phyloP scores from a whole-genome alignment of 2,113 vertebrate species.

The Strix uralensis region DNA sequence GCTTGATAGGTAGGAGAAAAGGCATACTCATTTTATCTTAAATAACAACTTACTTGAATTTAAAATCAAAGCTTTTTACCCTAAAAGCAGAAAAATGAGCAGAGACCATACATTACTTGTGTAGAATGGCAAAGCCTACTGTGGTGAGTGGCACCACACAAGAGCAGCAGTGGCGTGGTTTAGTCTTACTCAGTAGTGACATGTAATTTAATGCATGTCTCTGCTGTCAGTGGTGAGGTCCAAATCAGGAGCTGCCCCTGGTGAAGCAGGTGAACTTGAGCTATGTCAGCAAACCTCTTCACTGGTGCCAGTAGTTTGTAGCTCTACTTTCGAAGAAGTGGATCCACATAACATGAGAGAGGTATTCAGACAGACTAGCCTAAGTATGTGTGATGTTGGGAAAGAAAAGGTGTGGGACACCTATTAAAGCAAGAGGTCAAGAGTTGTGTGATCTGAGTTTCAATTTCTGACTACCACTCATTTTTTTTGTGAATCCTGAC shows the following conservation, averaged over 20 bases:
- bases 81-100: neutral
- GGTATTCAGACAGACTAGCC: neutral
- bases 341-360: neutral
- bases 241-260: neutral
- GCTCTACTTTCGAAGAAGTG: neutral
- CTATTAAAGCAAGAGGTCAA: neutral
- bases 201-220: neutral
- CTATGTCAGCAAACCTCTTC: neutral
- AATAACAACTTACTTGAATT: neutral
- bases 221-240: neutral
- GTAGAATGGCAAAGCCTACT: neutral
- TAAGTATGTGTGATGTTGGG: neutral
- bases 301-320: neutral
- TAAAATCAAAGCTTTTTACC: neutral
- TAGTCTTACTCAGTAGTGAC: neutral
- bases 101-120: neutral
- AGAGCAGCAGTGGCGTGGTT: fast-evolving
- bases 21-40: neutral
- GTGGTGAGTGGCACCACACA: fast-evolving
- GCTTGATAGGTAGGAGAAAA: neutral
- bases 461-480: neutral
- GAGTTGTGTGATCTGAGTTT: neutral
- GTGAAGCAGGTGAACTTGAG: neutral
- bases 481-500: neutral
- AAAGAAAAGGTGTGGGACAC: neutral